Conservation (phyloP, 2,888 invertebrate species). For the Dasypolia templi region DNA sequence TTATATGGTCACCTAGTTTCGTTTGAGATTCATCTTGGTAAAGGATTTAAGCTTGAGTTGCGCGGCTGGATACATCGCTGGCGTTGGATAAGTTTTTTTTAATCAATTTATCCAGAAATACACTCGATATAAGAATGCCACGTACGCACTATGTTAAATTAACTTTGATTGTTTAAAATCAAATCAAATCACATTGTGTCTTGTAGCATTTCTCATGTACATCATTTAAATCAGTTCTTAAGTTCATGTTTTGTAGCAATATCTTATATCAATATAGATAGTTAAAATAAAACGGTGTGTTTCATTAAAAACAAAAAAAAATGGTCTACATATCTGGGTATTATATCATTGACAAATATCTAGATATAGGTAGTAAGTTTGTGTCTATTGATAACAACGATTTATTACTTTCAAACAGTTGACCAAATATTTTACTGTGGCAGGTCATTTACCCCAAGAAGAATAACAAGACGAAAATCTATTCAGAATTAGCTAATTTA, state of each 20-base stretch:
- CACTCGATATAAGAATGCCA: slow-evolving; percentile 90
- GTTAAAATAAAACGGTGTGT: not conserved
- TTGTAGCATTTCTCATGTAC: not conserved
- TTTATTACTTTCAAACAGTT: slow-evolving; percentile 18
- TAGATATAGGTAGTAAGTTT: slow-evolving; percentile 7
- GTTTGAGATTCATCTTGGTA: slow-evolving; percentile 80
- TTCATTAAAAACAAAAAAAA: too few relatives aligned
- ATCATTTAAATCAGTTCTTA: not conserved
- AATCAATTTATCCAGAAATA: slow-evolving; percentile 90
- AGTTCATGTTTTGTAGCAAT: not conserved
- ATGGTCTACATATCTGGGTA: not conserved
- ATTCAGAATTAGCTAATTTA: not conserved
- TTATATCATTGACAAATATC: slow-evolving; percentile 28
- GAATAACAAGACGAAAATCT: slow-evolving; percentile 8
- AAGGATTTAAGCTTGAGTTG: slow-evolving; percentile 77
- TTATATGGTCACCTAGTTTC: slow-evolving; percentile 82
- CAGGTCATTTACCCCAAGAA: slow-evolving; percentile 26
- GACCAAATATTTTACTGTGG: not conserved
- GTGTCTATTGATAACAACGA: slow-evolving; percentile 23
- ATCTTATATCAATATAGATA: too few relatives aligned
- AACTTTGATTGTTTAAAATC: not conserved
- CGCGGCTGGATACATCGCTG: slow-evolving; percentile 72
- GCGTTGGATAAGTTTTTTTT: slow-evolving; percentile 88
- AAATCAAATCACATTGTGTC: not conserved
- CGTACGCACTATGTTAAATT: too few relatives aligned